These are phyloP conservation scores for Phyllotreta cruciferae DNA, from an alignment of 2,888 invertebrate genomes.

Conservation along the genomic window DNA sequence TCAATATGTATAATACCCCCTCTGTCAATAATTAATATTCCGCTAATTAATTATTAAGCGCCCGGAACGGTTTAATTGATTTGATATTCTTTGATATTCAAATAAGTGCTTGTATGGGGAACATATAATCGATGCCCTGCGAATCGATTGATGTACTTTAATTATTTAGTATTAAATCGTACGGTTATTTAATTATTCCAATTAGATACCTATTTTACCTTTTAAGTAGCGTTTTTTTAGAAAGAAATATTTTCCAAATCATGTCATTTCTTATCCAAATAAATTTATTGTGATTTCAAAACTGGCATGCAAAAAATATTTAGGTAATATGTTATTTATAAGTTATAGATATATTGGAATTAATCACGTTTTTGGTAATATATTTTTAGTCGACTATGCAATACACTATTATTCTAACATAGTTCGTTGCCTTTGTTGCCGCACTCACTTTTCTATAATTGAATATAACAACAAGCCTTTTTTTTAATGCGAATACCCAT, in stretches of 20 bases:
- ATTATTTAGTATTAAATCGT: conserved; percentile 8
- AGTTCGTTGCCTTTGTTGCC: neutral
- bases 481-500: conserved; percentile 7
- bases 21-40: conserved; percentile 22
- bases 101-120: neutral
- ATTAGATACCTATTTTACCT: no score
- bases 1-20: conserved; percentile 11
- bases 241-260: no score
- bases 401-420: neutral
- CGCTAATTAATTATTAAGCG: conserved; percentile 24
- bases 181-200: no score
- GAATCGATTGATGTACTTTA: conserved; percentile 2
- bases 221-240: no score
- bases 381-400: no score
- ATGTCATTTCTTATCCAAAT: no score
- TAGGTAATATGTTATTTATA: no score
- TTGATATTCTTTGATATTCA: conserved; percentile 11
- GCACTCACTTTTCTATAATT: conserved; percentile 3
- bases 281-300: no score
- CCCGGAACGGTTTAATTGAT: conserved; percentile 2
- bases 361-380: no score
- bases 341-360: no score
- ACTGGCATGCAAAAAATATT: no score
- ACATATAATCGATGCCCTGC: conserved; percentile 3
- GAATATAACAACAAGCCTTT: neutral